Base-by-base conservation (phyloP, 2,888 invertebrate species). In the Tachina grossa region DNA sequence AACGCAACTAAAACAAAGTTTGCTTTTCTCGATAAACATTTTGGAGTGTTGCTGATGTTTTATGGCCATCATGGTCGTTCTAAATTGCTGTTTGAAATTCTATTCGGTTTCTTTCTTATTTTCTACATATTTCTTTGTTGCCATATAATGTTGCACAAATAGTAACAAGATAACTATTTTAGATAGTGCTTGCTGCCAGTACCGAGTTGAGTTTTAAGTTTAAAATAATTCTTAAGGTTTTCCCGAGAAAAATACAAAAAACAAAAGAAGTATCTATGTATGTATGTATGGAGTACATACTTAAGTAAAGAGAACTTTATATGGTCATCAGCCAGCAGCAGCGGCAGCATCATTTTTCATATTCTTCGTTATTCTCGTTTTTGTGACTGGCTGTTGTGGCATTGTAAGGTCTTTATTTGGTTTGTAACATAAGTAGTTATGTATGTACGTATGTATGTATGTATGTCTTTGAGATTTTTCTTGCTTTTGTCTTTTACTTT, bases 391-490 rank as follows among this genome's bases (percentile, higher is more conserved):
- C 66, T 63, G 43, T 43, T 69, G 71, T 61, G 68, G 61, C 75
- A 85, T 79, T 79, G 83, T 83, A 66, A 83, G 79, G 71, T 61
- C 82, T 85, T 85, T 85, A 83, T 83, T 85, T 85, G 82, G 71
- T 61, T 65, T 65, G 65, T 55, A 61, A 79, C 13, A 72, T 71
- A 75, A 59, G 69, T 57, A 51, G 8, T 31, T 39, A 4, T 45
- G 2, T 55, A 68, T 9, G 16, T 31, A 45, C 10, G 47, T 39
- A 51, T 13, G 47, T 39, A 1, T 53, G 1, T 55, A 61, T 6
- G 13, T 22, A n/a, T n/a, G n/a, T n/a, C n/a, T n/a, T n/a, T n/a
- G n/a, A n/a, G n/a, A n/a, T 6, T 9, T 55, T 66, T 65, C 41
- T 61, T 47, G 6, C 53, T 51, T 74, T 43, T 51, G 39, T 31